These are phyloP conservation scores for Uloborus plumipes DNA, from an alignment of 2,888 invertebrate species.

Conservation along the genomic window DNA sequence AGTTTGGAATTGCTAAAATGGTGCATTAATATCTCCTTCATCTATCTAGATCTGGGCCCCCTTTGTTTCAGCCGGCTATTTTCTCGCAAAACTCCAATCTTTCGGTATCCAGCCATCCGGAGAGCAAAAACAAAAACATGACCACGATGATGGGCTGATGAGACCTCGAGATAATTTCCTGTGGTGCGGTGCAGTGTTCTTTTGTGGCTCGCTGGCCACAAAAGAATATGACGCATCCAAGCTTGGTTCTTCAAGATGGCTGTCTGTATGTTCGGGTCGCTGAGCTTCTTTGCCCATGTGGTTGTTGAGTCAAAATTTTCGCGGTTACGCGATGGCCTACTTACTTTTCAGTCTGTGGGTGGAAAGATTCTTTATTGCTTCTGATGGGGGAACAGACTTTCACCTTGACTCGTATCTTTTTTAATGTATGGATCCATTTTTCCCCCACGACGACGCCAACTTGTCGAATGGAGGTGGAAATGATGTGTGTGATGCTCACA, in stretches of 20 bases:
- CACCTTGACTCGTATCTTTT: constrained; percentile 42
- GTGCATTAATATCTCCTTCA: too few species aligned
- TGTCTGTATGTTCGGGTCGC: constrained; percentile 43
- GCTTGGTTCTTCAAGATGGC: constrained; percentile 37
- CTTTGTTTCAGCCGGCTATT: constrained; percentile 15
- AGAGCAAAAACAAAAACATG: constrained; percentile 28
- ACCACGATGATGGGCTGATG: constrained; percentile 26
- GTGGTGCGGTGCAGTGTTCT: constrained; percentile 38
- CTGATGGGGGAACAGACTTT: constrained; percentile 38
- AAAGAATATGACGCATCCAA: constrained; percentile 41
- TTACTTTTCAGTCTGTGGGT: constrained; percentile 42
- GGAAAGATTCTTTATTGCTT: constrained; percentile 44
- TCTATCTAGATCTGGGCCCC: not conserved
- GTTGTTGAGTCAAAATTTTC: too few species aligned
- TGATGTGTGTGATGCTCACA: too few species aligned
- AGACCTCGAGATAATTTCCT: constrained; percentile 49
- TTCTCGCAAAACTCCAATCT: constrained; percentile 21
- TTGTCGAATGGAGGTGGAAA: too few species aligned
- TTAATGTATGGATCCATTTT: constrained; percentile 32
- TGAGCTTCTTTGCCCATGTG: constrained; percentile 28
- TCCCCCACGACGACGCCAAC: too few species aligned
- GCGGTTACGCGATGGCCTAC: constrained; percentile 39
- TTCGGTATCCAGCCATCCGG: constrained; percentile 27
- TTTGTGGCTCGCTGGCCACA: constrained; percentile 43
- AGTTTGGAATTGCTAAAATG: too few species aligned